Base-by-base conservation (phyloP, 2,888 invertebrate species). In the Spodoptera picta region DNA sequence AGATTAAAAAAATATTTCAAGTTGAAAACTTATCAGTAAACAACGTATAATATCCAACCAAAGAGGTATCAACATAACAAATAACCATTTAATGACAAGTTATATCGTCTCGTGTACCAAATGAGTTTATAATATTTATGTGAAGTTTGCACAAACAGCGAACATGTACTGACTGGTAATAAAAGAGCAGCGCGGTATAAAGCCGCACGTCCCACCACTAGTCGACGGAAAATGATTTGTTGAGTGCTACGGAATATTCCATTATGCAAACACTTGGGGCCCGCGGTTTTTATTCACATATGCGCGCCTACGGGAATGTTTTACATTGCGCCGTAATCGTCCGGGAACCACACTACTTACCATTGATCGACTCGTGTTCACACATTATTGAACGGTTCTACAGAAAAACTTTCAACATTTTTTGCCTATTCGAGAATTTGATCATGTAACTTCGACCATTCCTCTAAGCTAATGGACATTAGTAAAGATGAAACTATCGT, bases 171-270 rank as follows among this genome's bases (percentile, higher is more conserved):
- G 19, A 51, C 4, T 3, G 42, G 43, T 24, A 64, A 51, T 9
- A 50, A 42, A 44, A 68, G 19, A 24, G 10, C 2, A 19, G 31
- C 24, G 43, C 43, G 14, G 56, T 50, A 44, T 54, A 65, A 65
- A 53, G n/a, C 44, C 5, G 1, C 68, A 46, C 55, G 66, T 65
- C 68, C 67, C 77, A 62, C 12, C 78, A 60, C 80, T 74, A 78
- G 68, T 72, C 70, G 70, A 72, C 63, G 60, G 65, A 75, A 82
- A 82, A 84, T 84, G 84, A 84, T 85, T 84, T 83, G 84, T 84
- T 79, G 81, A 84, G 77, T 80, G 71, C 75, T 60, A 62, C 69
- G 67, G 78, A 74, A 74, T 75, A 79, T 83, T 81, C 67, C 75
- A 80, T 84, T 83, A 81, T 82, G 80, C 82, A 80, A 81, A 81